Percentiles rank a stretch among this genome's conserved stretches.
These are phyloP conservation scores for Hypolimnas misippus DNA, from an alignment of 2,888 invertebrate species.

Conservation along the genomic window DNA sequence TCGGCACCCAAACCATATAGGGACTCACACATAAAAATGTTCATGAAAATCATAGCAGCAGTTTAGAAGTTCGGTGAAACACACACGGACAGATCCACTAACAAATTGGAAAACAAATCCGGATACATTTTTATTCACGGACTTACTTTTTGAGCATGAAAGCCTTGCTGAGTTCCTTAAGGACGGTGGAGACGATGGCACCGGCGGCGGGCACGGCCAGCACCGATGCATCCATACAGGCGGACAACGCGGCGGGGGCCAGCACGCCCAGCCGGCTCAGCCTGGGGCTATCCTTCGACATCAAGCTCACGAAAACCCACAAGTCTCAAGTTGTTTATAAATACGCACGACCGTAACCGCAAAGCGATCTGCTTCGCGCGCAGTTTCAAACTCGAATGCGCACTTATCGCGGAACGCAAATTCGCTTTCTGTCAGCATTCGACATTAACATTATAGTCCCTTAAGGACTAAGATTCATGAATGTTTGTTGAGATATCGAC, in stretches of 20 bases:
- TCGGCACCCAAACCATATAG: no score
- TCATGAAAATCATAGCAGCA: no score
- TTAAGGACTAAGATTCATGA: background rate
- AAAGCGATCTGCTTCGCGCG: conserved; percentile 78
- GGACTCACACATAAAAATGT: no score
- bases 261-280: conserved; percentile 73
- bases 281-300: conserved; percentile 68
- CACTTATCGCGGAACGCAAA: conserved; percentile 37
- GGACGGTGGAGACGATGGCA: conserved; percentile 76
- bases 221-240: conserved; percentile 78
- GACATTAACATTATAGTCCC: background rate
- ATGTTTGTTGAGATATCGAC: no score
- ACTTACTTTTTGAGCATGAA: conserved; percentile 80
- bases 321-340: conserved; percentile 18
- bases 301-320: conserved; percentile 46
- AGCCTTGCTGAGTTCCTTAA: conserved; percentile 78
- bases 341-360: conserved; percentile 74
- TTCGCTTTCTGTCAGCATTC: conserved; percentile 3
- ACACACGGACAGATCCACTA: no score
- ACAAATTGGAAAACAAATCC: no score
- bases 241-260: conserved; percentile 75
- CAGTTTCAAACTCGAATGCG: conserved; percentile 64
- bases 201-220: conserved; percentile 78
- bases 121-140: background rate
- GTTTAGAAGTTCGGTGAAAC: no score